Conservation (phyloP, 2,113 vertebrate genomes). For the Elgaria multicarinata region DNA sequence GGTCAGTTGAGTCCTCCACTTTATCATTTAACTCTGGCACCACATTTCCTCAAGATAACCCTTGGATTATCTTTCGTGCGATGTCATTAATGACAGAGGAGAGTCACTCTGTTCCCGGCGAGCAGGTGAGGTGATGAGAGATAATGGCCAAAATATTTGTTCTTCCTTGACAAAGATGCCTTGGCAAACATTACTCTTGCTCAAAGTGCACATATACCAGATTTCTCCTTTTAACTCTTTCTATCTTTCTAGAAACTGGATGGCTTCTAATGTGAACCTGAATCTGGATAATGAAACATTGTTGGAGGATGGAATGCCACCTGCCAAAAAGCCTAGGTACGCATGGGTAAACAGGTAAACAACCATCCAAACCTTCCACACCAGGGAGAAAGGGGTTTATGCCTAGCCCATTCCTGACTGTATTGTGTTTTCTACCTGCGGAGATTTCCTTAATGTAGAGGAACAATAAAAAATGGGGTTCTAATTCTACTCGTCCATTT, state of each 20-base stretch:
- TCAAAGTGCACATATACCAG: neutral
- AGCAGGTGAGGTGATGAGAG: conserved; percentile 15
- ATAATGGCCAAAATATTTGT: conserved; percentile 6
- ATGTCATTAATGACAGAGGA: neutral
- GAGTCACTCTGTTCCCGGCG: conserved; percentile 9
- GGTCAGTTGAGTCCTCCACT: too few relatives aligned
- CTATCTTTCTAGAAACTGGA: conserved; percentile 84
- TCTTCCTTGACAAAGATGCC: neutral
- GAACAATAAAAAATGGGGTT: neutral
- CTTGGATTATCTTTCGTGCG: neutral
- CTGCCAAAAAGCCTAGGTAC: conserved; percentile 94
- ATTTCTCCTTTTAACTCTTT: conserved; percentile 19
- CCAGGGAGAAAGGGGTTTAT: too few relatives aligned
- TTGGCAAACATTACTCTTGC: neutral
- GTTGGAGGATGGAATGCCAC: conserved; percentile 85
- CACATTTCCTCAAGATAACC: neutral
- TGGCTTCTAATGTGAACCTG: conserved; percentile 88
- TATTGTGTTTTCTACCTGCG: too few relatives aligned
- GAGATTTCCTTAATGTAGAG: too few relatives aligned
- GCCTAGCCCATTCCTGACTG: neutral
- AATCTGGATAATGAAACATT: conserved; percentile 84
- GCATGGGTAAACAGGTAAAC: neutral
- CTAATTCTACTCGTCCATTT: neutral
- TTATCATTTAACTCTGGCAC: neutral
- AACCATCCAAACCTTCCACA: too few relatives aligned